Base-by-base conservation (phyloP, 2,888 invertebrate species). In the Lasioglossum lativentre region DNA sequence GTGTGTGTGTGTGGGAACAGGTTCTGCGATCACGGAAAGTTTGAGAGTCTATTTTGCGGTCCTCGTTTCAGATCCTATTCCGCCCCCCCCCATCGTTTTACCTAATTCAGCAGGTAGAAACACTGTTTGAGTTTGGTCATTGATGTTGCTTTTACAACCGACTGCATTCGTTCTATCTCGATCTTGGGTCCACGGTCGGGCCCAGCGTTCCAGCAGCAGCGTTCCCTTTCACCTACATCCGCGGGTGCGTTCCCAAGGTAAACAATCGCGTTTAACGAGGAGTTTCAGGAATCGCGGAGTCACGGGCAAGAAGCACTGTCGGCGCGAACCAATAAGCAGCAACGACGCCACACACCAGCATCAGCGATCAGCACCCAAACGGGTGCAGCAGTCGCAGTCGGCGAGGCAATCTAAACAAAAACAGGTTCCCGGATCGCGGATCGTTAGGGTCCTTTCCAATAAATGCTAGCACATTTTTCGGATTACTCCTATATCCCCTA, bases 181-280 rank as follows among this genome's bases (percentile, higher is more conserved):
- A 83, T 56, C 81, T 14, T 27, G 14, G n/a, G 38, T 38, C n/a
- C 68, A 45, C 34, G 66, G 34, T 10, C 27, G 23, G 27, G 19
- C n/a, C 34, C 47, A 34, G 45, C 34, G 66, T 45, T 23, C 42
- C 42, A 12, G 38, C 19, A 30, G 10, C 42, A 40, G n/a, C n/a
- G n/a, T 52, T n/a, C 38, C 77, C 56, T 30, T 52, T 77, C 77
- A 47, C 77, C 40, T 42, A 52, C 70, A 38, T 63, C 27, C 59
- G 40, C 47, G 23, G 42, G 27, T 30, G 45, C 27, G 42, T 75
- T 68, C 42, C 63, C 75, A 75, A 75, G 83, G 84, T 83, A 78
- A 83, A 83, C 83, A 83, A 63, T 78, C 56, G 56, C 66, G 23
- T 72, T 73, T 73, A 70, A 84, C 83, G 68, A 82, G 74, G n/a